These are phyloP conservation scores for Scopus umbretta DNA, from an alignment of 2,113 vertebrate genomes.

Conservation along the genomic window DNA sequence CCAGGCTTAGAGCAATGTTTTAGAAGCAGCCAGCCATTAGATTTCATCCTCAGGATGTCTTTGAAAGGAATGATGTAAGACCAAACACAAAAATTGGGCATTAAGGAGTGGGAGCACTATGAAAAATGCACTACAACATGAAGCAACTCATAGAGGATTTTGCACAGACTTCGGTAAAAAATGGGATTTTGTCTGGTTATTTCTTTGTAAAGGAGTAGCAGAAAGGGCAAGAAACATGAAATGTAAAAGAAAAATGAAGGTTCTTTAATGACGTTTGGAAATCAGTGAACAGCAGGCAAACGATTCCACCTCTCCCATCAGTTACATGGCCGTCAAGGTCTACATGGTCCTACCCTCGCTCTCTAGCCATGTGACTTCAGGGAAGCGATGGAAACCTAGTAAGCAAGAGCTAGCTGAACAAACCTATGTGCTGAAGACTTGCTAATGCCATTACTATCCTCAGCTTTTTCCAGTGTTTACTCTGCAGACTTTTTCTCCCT, in stretches of 20 bases:
- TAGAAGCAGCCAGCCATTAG: background rate
- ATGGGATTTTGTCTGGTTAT: background rate
- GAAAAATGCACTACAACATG: background rate
- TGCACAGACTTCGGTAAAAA: background rate
- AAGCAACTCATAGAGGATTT: background rate
- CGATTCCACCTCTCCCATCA: background rate
- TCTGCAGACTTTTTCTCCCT: background rate
- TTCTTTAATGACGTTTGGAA: background rate
- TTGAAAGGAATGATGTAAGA: conserved; percentile 11
- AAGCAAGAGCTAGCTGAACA: background rate
- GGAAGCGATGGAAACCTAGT: background rate
- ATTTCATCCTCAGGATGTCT: background rate
- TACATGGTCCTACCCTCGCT: background rate
- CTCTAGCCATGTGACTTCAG: background rate
- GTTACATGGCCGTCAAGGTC: background rate
- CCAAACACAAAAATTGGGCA: background rate
- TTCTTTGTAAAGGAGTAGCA: background rate
- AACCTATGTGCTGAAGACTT: background rate
- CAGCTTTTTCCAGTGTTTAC: background rate
- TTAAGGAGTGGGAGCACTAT: background rate
- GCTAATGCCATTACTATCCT: background rate
- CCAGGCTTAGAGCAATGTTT: background rate
- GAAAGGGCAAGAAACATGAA: background rate
- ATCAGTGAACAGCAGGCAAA: background rate
- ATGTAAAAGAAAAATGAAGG: background rate